Conservation (phyloP, 2,113 vertebrate genomes). For the Pholis gunnellus region DNA sequence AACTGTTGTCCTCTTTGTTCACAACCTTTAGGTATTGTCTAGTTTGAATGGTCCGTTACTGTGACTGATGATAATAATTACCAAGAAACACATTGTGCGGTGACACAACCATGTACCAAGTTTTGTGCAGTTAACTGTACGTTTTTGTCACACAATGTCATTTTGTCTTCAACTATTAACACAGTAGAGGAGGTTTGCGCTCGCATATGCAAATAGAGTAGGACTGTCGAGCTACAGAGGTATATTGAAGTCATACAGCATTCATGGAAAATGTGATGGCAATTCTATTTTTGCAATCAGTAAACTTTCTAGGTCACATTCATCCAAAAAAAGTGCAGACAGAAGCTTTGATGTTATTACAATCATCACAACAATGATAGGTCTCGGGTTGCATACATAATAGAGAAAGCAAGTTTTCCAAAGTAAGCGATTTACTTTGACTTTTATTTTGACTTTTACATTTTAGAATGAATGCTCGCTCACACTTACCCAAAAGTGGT, state of each 20-base stretch:
- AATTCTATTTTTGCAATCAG: conserved; percentile 43
- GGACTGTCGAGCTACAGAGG: neutral
- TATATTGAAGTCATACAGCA: conserved; percentile 22
- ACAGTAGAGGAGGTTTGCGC: neutral
- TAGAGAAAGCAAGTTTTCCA: conserved; percentile 4
- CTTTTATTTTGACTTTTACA: conserved; percentile 23
- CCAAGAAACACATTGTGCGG: neutral
- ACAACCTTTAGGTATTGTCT: neutral
- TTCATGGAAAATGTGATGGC: conserved; percentile 24
- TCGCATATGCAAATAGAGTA: conserved; percentile 20
- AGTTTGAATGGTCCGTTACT: neutral
- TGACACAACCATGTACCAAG: neutral
- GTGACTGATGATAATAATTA: neutral
- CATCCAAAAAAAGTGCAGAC: conserved; percentile 1
- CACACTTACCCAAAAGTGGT: neutral
- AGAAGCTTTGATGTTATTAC: conserved; percentile 34
- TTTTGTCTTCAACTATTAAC: conserved; percentile 8
- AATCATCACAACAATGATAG: conserved; percentile 26
- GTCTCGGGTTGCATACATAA: neutral
- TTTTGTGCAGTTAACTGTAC: neutral
- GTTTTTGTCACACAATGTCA: neutral
- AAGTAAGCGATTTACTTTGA: conserved; percentile 15
- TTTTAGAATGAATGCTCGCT: neutral
- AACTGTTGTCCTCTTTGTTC: neutral
- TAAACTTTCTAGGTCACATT: conserved; percentile 27